Evolutionary conservation across 2,888 invertebrate genomes (phyloP).

Genomic region (Magallana nippona): DNA sequence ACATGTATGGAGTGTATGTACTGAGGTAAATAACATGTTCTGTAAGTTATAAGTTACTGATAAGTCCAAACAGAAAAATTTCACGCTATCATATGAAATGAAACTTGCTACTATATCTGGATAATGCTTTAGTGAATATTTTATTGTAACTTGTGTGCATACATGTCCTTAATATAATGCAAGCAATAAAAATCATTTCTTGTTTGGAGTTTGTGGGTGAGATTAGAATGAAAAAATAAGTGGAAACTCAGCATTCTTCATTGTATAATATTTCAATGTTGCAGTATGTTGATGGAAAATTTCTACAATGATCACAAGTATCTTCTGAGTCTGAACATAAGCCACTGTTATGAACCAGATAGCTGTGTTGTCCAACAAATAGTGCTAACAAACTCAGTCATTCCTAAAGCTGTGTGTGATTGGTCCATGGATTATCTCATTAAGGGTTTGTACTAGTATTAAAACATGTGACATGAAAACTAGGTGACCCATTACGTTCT

Average conservation of each 20-base stretch:
- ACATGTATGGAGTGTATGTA: conserved; percentile 37
- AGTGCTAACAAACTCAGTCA: conserved; percentile 50
- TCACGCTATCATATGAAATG: too few species aligned
- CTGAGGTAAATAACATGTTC: background rate
- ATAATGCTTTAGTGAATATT: too few species aligned
- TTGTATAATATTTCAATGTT: conserved; percentile 18
- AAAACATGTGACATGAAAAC: too few species aligned
- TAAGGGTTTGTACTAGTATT: background rate
- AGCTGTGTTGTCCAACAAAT: conserved; percentile 44
- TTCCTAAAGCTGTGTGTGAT: conserved; percentile 54
- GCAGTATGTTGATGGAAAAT: conserved; percentile 54
- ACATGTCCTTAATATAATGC: too few species aligned
- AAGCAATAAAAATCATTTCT: too few species aligned
- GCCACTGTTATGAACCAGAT: conserved; percentile 53
- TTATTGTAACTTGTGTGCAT: too few species aligned
- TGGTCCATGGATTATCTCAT: conserved; percentile 47
- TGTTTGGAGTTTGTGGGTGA: too few species aligned
- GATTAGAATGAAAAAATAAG: background rate
- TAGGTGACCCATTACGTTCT: too few species aligned
- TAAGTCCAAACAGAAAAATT: too few species aligned
- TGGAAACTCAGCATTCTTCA: background rate
- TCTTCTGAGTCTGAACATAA: conserved; percentile 56
- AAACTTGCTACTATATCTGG: too few species aligned
- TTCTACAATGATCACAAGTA: conserved; percentile 54
- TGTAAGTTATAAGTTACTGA: background rate